phyloP scores from a whole-genome alignment of 2,797 vertebrate species.

The Galagoides demidoff region DNA sequence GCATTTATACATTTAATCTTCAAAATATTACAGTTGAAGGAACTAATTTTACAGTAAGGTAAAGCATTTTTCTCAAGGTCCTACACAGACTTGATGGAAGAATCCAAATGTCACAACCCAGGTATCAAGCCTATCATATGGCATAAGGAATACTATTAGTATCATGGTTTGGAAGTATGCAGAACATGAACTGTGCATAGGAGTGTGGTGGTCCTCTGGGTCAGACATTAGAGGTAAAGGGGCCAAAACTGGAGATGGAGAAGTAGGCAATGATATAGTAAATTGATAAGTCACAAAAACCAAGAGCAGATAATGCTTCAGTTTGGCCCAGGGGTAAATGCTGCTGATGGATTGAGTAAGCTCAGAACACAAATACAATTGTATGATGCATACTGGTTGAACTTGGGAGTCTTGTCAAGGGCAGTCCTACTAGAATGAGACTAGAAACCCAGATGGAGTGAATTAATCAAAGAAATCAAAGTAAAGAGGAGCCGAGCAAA shows the following conservation, averaged over 20 bases:
- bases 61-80: not conserved
- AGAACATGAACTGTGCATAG: not conserved
- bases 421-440: not conserved
- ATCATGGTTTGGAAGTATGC: not conserved
- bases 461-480: not conserved
- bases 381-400: not conserved
- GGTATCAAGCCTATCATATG: not conserved
- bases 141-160: not conserved
- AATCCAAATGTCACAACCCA: not conserved
- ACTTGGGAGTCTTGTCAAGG: not conserved
- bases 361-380: not conserved
- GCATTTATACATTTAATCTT: constrained; percentile 4
- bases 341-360: not conserved
- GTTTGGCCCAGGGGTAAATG: not conserved
- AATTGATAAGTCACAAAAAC: constrained; percentile 4
- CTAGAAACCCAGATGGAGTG: not conserved
- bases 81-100: not conserved
- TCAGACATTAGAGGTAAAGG: not conserved
- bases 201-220: not conserved
- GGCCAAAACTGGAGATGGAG: not conserved
- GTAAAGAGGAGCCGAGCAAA: not conserved
- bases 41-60: not conserved
- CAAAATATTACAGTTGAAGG: not conserved
- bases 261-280: not conserved
- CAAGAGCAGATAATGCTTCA: constrained; percentile 12